Conservation (phyloP, 2,888 invertebrate genomes). For the Listrodromus nycthemerus region DNA sequence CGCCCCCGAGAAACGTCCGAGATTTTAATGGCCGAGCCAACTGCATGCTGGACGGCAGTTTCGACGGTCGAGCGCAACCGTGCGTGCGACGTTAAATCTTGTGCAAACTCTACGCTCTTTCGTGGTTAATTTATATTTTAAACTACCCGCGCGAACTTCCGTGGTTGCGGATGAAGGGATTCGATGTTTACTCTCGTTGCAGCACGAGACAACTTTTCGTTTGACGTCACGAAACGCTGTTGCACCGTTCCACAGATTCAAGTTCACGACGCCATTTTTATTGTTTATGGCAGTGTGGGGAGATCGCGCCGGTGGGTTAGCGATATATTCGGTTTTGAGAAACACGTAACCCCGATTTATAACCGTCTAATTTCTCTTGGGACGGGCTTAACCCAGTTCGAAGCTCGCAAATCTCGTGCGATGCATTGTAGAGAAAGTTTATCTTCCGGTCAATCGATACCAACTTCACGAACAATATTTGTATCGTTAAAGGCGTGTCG, state of each 20-base stretch:
- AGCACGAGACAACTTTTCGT: not conserved
- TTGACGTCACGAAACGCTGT: not conserved
- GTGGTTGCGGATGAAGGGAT: constrained; percentile 22
- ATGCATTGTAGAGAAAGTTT: not conserved
- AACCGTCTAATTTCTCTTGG: not conserved
- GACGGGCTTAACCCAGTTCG: constrained; percentile 6
- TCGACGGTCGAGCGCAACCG: constrained; percentile 38
- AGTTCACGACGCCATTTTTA: not conserved
- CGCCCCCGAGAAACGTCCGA: not conserved
- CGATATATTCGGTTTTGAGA: too few species aligned
- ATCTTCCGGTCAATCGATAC: too few species aligned
- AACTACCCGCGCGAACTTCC: constrained; percentile 23
- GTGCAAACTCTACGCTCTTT: constrained; percentile 26
- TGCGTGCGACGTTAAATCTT: constrained; percentile 31
- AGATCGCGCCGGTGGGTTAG: constrained; percentile 14
- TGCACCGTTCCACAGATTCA: not conserved
- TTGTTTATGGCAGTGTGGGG: not conserved
- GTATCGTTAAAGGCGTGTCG: too few species aligned
- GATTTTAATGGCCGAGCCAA: constrained; percentile 51
- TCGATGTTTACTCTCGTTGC: not conserved
- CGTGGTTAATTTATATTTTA: constrained; percentile 45
- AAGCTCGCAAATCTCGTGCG: not conserved
- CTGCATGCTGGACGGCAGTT: constrained; percentile 22
- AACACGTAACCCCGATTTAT: not conserved
- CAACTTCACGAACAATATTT: too few species aligned